A percentile compares a stretch with the other conserved stretches of the same genome.
phyloP scores from a whole-genome alignment of 2,113 vertebrate species.

The Hyla sarda region DNA sequence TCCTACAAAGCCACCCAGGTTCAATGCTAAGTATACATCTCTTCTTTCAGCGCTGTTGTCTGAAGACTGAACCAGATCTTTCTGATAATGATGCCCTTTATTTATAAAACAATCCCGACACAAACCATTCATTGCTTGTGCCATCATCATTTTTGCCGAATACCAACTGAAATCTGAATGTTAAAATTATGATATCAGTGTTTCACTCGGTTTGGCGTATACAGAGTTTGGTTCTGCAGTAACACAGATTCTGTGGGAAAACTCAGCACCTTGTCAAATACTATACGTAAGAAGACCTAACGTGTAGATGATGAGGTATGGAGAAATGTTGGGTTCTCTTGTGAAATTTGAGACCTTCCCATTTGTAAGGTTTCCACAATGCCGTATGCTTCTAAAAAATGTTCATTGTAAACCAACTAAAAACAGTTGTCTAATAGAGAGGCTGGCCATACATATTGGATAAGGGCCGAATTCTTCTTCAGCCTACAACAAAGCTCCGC shows the following conservation, averaged over 20 bases:
- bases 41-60: not conserved
- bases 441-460: too few relatives aligned
- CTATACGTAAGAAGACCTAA: not conserved
- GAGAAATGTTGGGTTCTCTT: not conserved
- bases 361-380: not conserved
- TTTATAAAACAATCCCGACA: not conserved
- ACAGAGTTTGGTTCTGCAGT: not conserved
- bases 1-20: not conserved
- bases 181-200: not conserved
- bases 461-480: too few relatives aligned
- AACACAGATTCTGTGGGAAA: not conserved
- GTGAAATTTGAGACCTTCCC: not conserved
- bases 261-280: slow-evolving; percentile 4
- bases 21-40: not conserved
- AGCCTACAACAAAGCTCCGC: too few relatives aligned
- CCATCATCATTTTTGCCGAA: not conserved
- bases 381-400: not conserved
- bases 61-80: not conserved
- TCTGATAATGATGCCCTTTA: not conserved
- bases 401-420: too few relatives aligned
- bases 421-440: too few relatives aligned
- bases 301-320: not conserved
- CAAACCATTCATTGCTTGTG: not conserved
- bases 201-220: not conserved
- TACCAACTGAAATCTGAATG: not conserved